Base-by-base conservation (phyloP, 1,140 invertebrate genomes). In the Andricus grossulariae region DNA sequence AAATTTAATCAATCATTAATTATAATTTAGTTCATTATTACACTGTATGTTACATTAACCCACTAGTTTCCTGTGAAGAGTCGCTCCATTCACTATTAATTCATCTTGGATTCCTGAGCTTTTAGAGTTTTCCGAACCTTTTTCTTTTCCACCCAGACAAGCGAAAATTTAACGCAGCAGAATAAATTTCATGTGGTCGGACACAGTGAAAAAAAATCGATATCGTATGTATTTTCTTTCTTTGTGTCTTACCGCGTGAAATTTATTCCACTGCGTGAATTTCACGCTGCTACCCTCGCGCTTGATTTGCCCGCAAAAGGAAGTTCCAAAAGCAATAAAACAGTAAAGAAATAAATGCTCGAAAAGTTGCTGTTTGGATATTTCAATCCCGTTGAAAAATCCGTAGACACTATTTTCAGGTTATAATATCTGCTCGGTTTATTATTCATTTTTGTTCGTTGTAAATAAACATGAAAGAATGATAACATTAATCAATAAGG, bases 151-250 rank as follows among this genome's bases (percentile, higher is more conserved):
- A 66, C 25, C 39, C 57, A 66, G 25, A 66, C 57, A 66, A 39
- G 57, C 57, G 57, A 66, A 66, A 66, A 45, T 66, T 66, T 66
- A 7, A 66, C 57, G 57, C 57, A 66, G 32, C n/a, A 39, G 57
- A 66, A 66, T 66, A 66, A 66, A 66, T 66, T 66, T 66, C 32
- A 21, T 66, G 25, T 39, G 57, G 32, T 66, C 39, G 25, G 57
- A 66, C 57, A 12, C 39, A 66, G 57, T 66, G 57, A 66, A 60
- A 54, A 54, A 54, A 54, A 54, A 54, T n/a, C 16, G 18, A 54
- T 18, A 54, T 1, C 15, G 52, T 18, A 0, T 18, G 52, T 39
- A 39, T 39, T 39, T 39, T 39, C 39, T 39, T 39, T 39, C 39
- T 39, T 4, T 39, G 39, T 10, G 7, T 39, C 39, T 39, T 39